Conservation (phyloP, 2,888 invertebrate species). For the Alloplasta piceator region DNA sequence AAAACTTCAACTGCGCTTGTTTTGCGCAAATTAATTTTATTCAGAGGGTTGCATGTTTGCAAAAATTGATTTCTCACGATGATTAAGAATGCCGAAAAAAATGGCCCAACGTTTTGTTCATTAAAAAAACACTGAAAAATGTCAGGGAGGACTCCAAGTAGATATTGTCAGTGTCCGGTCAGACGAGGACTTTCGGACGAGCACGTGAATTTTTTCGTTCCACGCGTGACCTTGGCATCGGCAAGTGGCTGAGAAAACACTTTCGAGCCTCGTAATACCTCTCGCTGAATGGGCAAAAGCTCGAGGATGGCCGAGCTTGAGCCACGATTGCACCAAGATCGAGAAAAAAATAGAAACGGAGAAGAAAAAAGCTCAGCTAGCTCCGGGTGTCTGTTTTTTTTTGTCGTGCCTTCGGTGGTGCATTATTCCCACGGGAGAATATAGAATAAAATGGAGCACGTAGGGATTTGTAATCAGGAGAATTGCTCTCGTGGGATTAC, state of each 20-base stretch:
- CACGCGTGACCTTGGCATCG: neutral
- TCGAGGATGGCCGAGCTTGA: neutral
- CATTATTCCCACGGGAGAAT: constrained; percentile 20
- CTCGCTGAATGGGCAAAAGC: neutral
- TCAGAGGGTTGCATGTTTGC: too few species aligned
- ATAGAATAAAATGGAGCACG: constrained; percentile 56
- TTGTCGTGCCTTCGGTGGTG: constrained; percentile 11
- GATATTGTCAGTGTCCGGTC: constrained; percentile 5
- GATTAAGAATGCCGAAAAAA: too few species aligned
- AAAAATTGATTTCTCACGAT: too few species aligned
- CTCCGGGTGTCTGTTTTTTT: constrained; percentile 19
- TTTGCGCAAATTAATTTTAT: too few species aligned
- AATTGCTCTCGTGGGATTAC: constrained; percentile 54
- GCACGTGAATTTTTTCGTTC: neutral
- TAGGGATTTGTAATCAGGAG: constrained; percentile 57
- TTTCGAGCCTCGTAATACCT: constrained; percentile 21
- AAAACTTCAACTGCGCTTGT: too few species aligned
- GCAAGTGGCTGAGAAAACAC: constrained; percentile 3
- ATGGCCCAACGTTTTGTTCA: too few species aligned
- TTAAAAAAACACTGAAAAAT: neutral
- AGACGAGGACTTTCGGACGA: neutral
- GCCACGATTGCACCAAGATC: constrained; percentile 13
- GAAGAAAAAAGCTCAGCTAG: neutral
- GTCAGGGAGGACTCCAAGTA: neutral
- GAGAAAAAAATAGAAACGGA: neutral